These are phyloP conservation scores for Drosophila affinis DNA, from an alignment of 2,888 invertebrate species.

Conservation along the genomic window DNA sequence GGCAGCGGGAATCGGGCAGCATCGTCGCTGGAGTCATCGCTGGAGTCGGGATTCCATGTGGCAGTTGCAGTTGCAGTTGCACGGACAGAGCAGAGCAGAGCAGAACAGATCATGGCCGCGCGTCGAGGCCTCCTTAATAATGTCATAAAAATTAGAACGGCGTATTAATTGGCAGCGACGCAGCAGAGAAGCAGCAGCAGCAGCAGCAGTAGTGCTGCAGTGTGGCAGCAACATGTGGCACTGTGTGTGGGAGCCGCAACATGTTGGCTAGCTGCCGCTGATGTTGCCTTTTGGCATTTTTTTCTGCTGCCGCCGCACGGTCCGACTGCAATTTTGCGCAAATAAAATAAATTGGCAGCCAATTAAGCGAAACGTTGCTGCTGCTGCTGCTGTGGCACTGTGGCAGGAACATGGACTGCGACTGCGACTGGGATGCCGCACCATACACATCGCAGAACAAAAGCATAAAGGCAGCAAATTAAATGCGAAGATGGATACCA, in stretches of 20 bases:
- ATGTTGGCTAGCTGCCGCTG: slow-evolving; percentile 63
- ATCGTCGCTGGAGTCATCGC: slow-evolving; percentile 53
- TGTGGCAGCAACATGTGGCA: slow-evolving; percentile 35
- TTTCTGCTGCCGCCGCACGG: slow-evolving; percentile 34
- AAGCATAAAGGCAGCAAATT: slow-evolving; percentile 77
- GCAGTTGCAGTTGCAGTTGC: neutral
- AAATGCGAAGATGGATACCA: slow-evolving; percentile 51
- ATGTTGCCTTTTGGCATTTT: slow-evolving; percentile 28
- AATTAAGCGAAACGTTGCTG: slow-evolving; percentile 71
- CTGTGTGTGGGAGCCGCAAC: slow-evolving; percentile 75
- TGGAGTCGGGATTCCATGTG: slow-evolving; percentile 13
- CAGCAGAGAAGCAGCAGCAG: slow-evolving; percentile 26
- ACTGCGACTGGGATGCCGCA: slow-evolving; percentile 1
- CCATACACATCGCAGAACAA: slow-evolving; percentile 67
- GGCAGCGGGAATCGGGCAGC: neutral
- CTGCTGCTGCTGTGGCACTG: slow-evolving; percentile 25
- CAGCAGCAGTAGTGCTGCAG: neutral
- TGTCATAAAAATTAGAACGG: slow-evolving; percentile 80
- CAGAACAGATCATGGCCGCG: slow-evolving; percentile 59
- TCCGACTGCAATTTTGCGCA: slow-evolving; percentile 72
- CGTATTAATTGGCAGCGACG: slow-evolving; percentile 73
- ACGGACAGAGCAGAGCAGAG: slow-evolving; percentile 16
- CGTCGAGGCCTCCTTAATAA: slow-evolving; percentile 72
- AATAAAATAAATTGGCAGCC: slow-evolving; percentile 79
- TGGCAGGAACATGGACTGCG: neutral